phyloP scores from a whole-genome alignment of 1,140 invertebrate genomes.

The Condylostylus longicornis region DNA sequence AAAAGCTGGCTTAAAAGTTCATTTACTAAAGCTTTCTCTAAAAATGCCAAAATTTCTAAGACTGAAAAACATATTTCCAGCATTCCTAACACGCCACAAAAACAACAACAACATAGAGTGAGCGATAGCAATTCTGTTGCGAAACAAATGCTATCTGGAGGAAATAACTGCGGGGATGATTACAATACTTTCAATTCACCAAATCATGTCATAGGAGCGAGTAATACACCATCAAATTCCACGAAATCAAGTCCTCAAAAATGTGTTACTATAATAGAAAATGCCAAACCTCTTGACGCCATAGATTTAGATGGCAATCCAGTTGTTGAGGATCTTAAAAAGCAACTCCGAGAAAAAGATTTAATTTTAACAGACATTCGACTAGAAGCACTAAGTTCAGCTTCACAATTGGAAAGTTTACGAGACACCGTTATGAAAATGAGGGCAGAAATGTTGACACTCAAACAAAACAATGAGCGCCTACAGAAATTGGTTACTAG shows the following conservation, averaged over 20 bases:
- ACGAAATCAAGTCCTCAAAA: slow-evolving; percentile 28
- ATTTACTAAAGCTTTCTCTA: slow-evolving; percentile 94
- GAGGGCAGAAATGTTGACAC: slow-evolving; percentile 88
- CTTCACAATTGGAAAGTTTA: slow-evolving; percentile 89
- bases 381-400: slow-evolving; percentile 86
- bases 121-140: slow-evolving; percentile 6
- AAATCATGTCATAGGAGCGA: too few species aligned
- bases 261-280: slow-evolving; percentile 30
- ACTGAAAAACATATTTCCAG: slow-evolving; percentile 38
- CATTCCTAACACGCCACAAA: slow-evolving; percentile 14
- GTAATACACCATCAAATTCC: slow-evolving; percentile 22
- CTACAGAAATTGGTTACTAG: slow-evolving; percentile 74
- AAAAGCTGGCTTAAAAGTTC: slow-evolving; percentile 70
- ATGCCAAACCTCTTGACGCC: slow-evolving; percentile 31
- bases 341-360: slow-evolving; percentile 89
- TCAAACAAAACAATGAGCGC: slow-evolving; percentile 93
- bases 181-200: too few species aligned
- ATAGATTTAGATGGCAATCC: slow-evolving; percentile 25
- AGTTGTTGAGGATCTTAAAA: slow-evolving; percentile 73
- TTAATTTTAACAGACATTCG: slow-evolving; percentile 90
- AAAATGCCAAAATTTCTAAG: slow-evolving; percentile 54
- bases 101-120: slow-evolving; percentile 7
- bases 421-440: slow-evolving; percentile 94
- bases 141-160: too few species aligned
- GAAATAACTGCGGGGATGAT: too few species aligned